Percentiles rank a stretch among this genome's conserved stretches.
phyloP scores from a whole-genome alignment of 1,140 invertebrate genomes.

The Aporrectodea caliginosa region DNA sequence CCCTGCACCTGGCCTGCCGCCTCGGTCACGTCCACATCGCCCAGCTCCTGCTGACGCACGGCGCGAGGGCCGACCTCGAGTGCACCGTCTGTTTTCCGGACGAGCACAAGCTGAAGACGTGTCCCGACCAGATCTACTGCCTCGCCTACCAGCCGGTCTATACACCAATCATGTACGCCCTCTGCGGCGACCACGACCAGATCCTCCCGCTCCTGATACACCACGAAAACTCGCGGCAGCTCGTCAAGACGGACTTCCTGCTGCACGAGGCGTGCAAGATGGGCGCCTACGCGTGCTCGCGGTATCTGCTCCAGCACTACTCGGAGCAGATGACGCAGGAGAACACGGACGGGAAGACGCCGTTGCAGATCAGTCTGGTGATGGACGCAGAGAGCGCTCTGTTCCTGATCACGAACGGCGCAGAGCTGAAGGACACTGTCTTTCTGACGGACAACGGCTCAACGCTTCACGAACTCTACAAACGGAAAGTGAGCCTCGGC shows the following conservation, averaged over 20 bases:
- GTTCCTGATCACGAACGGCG: constrained; percentile 32
- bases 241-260: constrained; percentile 32
- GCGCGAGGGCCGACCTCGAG: constrained; percentile 29
- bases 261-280: constrained; percentile 32
- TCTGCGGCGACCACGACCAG: constrained; percentile 29
- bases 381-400: constrained; percentile 30
- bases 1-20: constrained; percentile 29
- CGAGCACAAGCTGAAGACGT: constrained; percentile 31
- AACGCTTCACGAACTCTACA: constrained; percentile 32
- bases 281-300: constrained; percentile 26
- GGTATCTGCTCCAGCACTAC: constrained; percentile 29
- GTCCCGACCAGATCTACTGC: constrained; percentile 32
- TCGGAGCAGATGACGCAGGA: constrained; percentile 32
- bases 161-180: constrained; percentile 29
- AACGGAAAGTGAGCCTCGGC: constrained; percentile 26
- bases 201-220: constrained; percentile 27
- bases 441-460: constrained; percentile 32
- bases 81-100: constrained; percentile 32
- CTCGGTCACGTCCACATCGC: constrained; percentile 29
- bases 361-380: constrained; percentile 31
- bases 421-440: constrained; percentile 30
- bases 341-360: constrained; percentile 30
- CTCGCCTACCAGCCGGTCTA: constrained; percentile 30
- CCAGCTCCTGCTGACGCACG: constrained; percentile 26
- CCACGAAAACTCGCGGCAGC: constrained; percentile 27